Conservation (phyloP, 2,797 vertebrate species). For the Parambassis ranga region DNA sequence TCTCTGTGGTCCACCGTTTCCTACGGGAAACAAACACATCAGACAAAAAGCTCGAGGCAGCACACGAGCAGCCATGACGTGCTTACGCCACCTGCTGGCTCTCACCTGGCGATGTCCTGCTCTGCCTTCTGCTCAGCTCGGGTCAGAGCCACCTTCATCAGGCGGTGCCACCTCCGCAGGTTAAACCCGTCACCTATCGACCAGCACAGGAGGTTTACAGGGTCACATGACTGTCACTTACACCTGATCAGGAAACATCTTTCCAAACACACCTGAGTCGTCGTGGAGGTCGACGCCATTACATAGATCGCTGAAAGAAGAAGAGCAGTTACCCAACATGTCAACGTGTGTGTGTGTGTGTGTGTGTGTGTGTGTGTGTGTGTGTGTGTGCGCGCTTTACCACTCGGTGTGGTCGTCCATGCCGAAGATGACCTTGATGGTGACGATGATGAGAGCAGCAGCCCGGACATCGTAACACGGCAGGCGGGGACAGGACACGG, state of each 20-base stretch:
- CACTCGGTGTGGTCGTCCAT: slow-evolving; percentile 89
- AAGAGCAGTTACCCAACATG: not conserved
- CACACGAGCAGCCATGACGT: too few relatives aligned
- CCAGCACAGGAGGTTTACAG: too few relatives aligned
- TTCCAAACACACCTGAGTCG: slow-evolving; percentile 52
- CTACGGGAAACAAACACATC: too few relatives aligned
- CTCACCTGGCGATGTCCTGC: slow-evolving; percentile 56
- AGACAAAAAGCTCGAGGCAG: too few relatives aligned
- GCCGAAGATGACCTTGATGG: slow-evolving; percentile 89
- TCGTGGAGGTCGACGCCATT: slow-evolving; percentile 2
- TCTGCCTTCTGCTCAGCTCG: slow-evolving; percentile 32
- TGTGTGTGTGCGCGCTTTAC: slow-evolving; percentile 38
- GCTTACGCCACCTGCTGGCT: too few relatives aligned
- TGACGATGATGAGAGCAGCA: slow-evolving; percentile 84
- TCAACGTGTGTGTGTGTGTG: not conserved
- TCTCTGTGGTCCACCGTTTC: slow-evolving; percentile 52
- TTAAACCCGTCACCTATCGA: slow-evolving; percentile 58
- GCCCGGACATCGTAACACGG: slow-evolving; percentile 87
- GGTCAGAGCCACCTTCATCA: slow-evolving; percentile 55
- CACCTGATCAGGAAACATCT: too few relatives aligned
- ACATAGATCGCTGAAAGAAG: slow-evolving; percentile 68
- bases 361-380: not conserved
- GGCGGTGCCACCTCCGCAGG: slow-evolving; percentile 69
- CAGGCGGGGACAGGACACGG: slow-evolving; percentile 34
- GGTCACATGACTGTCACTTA: too few relatives aligned